These are phyloP conservation scores for Mythimna albipuncta DNA, from an alignment of 2,888 invertebrate genomes.

Conservation along the genomic window DNA sequence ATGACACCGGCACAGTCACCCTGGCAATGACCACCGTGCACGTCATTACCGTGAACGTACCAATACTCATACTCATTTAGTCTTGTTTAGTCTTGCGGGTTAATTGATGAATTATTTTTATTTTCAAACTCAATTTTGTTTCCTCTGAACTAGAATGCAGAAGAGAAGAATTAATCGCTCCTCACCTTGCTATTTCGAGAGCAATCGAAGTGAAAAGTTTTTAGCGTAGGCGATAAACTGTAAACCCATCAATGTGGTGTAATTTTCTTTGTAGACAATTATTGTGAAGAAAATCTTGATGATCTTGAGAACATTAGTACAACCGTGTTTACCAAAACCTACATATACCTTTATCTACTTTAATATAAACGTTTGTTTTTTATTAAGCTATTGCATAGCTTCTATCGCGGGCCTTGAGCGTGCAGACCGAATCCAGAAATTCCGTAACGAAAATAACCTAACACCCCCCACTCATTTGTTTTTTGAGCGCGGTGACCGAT, in stretches of 20 bases:
- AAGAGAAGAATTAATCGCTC: slow-evolving; percentile 23
- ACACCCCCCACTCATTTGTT: too few relatives aligned
- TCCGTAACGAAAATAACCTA: too few relatives aligned
- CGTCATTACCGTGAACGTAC: slow-evolving; percentile 11
- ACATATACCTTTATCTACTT: neutral
- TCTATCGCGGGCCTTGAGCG: too few relatives aligned
- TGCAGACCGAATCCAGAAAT: too few relatives aligned
- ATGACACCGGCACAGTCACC: slow-evolving; percentile 36
- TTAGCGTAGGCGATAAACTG: neutral
- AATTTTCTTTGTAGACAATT: slow-evolving; percentile 1
- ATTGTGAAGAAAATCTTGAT: neutral
- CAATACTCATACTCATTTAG: slow-evolving; percentile 24
- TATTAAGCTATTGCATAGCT: too few relatives aligned
- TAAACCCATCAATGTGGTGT: neutral
- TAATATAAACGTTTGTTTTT: too few relatives aligned
- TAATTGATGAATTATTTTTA: slow-evolving; percentile 18
- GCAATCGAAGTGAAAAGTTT: slow-evolving; percentile 4
- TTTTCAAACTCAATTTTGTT: slow-evolving; percentile 19
- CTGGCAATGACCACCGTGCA: slow-evolving; percentile 39
- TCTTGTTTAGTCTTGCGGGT: slow-evolving; percentile 14
- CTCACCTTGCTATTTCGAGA: slow-evolving; percentile 13
- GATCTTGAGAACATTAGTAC: neutral
- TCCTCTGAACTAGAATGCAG: neutral
- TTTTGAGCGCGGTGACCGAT: too few relatives aligned
- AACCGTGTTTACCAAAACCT: neutral